These are phyloP conservation scores for Danio tinwini DNA, from an alignment of 2,797 vertebrate genomes.

Conservation along the genomic window DNA sequence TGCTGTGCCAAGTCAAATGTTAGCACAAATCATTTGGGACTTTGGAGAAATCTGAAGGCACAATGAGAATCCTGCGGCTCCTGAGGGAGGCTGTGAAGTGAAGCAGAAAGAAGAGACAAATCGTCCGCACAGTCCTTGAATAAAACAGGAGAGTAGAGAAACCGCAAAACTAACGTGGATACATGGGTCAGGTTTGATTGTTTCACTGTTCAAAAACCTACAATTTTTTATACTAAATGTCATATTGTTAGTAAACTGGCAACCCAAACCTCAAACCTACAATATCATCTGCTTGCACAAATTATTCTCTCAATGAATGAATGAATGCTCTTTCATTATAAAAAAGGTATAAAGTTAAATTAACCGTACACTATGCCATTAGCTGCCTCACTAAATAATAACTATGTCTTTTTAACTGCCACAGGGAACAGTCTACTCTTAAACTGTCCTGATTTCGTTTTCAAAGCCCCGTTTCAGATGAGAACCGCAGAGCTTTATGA, in stretches of 20 bases:
- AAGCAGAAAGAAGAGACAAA: conserved; percentile 29
- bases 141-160: not conserved
- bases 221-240: not conserved
- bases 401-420: not conserved
- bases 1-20: conserved; percentile 5
- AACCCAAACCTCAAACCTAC: not conserved
- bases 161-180: not conserved
- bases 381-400: not conserved
- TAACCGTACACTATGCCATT: not conserved
- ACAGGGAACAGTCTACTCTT: not conserved
- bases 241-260: not conserved
- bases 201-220: conserved; percentile 1
- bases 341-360: not conserved
- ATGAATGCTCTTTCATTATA: not conserved
- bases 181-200: not conserved
- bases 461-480: not conserved
- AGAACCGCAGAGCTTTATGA: not conserved
- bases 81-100: conserved; percentile 16
- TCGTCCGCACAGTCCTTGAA: not conserved
- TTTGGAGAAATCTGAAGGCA: conserved; percentile 9
- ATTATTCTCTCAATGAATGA: not conserved
- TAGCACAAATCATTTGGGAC: conserved; percentile 25
- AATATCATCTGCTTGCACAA: too few species aligned
- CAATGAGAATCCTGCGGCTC: conserved; percentile 13
- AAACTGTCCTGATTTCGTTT: not conserved